Evolutionary conservation across 2,888 invertebrate genomes (phyloP), one percentile per base, ranked within the genome.

Genomic region (Agonopterix arenella): DNA sequence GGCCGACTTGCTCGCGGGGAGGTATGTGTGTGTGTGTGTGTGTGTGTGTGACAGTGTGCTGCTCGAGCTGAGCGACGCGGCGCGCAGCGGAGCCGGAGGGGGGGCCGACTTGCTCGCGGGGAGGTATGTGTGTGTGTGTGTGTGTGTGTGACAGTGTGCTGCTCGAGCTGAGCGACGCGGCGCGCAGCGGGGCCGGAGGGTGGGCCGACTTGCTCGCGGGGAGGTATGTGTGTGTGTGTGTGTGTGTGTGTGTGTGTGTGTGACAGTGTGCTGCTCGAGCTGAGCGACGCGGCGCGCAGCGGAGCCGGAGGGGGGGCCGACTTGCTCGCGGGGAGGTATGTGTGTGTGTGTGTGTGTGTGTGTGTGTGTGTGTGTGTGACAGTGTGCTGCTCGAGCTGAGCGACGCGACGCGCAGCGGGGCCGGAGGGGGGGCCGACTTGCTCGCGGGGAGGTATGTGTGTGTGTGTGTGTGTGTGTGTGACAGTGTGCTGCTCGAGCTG

Each of bases 151-250:
- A 2, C 18, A 44, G 40, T 1, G 13, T 40, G 41, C 45, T 48
- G 37, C 49, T 55, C 13, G 41, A 38, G 46, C 46, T 52, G 37
- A 48, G 51, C 44, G 55, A 52, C 45, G 49, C 42, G 9, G 38
- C 44, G 18, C 49, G 41, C 13, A 45, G 52, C n/a, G 45, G 44
- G 13, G 42, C 41, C 38, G 45, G 47, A 18, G 38, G 13, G 13
- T 1, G n/a, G 10, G 37, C 37, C 46, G 5, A 9, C 38, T 9
- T n/a, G 8, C 7, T 10, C 11, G 18, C 18, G 18, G 18, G 4
- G 18, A 18, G 18, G 18, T 18, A 4, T 1, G n/a, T 10, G 9
- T 2, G 38, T 3, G 38, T 7, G 38, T 7, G 38, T 7, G 38
- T 3, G 38, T 38, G 38, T 7, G 38, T 38, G 38, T 38, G 38